A percentile compares a stretch with the other conserved stretches of the same genome.
Conservation (phyloP, 1,140 invertebrate genomes). For the Drosophila auraria region DNA sequence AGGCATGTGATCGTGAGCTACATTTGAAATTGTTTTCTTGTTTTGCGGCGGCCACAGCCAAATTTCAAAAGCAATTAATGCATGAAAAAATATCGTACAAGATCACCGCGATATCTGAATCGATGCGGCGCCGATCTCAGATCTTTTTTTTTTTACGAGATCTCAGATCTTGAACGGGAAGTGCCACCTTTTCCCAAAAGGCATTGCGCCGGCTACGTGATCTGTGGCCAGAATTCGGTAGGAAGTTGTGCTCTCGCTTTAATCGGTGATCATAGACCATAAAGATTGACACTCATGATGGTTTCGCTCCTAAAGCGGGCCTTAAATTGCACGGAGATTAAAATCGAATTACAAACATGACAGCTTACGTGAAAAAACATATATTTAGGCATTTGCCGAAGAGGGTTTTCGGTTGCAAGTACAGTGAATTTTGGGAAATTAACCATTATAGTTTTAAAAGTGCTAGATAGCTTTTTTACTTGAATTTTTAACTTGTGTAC, state of each 20-base stretch:
- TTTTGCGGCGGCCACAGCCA: constrained; percentile 12
- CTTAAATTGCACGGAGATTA: constrained; percentile 28
- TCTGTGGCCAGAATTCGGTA: constrained; percentile 14
- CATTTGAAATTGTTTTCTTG: constrained; percentile 54
- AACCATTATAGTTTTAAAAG: too few species aligned
- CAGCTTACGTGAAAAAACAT: neutral
- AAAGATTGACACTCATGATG: constrained; percentile 13
- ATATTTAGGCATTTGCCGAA: neutral
- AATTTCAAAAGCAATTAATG: constrained; percentile 67
- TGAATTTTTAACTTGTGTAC: too few species aligned
- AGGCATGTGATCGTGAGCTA: constrained; percentile 69
- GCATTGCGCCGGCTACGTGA: constrained; percentile 19
- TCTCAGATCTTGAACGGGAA: constrained; percentile 34
- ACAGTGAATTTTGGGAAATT: neutral
- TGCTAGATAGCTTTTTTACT: too few species aligned
- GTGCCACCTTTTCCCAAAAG: constrained; percentile 32
- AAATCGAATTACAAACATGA: constrained; percentile 28
- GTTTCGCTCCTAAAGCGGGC: constrained; percentile 10
- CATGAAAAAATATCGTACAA: constrained; percentile 70
- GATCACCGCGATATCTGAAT: constrained; percentile 50
- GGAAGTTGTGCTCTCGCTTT: constrained; percentile 5
- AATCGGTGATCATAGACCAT: constrained; percentile 5
- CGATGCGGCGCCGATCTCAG: constrained; percentile 49
- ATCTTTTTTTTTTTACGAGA: constrained; percentile 22
- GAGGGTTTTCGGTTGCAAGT: neutral